Percentiles rank a stretch among this genome's conserved stretches.
These are phyloP conservation scores for Zaprionus kolodkinae DNA, from an alignment of 1,140 invertebrate genomes.

Conservation along the genomic window DNA sequence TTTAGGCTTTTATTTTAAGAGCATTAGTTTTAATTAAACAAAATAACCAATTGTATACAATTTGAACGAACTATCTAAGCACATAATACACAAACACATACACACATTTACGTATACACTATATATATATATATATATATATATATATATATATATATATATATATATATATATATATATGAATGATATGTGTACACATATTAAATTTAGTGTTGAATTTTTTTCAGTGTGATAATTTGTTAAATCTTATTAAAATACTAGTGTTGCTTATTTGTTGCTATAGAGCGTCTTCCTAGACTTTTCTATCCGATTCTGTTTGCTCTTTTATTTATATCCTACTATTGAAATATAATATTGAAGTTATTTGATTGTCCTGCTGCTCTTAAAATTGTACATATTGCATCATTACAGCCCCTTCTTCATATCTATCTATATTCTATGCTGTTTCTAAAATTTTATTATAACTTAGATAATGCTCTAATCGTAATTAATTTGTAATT, in stretches of 20 bases:
- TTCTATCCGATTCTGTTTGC: slow-evolving; percentile 38
- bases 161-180: slow-evolving; percentile 42
- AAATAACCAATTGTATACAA: slow-evolving; percentile 70
- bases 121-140: slow-evolving; percentile 38
- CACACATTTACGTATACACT: slow-evolving; percentile 19
- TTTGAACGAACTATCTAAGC: slow-evolving; percentile 53
- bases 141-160: slow-evolving; percentile 38
- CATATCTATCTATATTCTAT: slow-evolving; percentile 37
- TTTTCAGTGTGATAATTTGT: slow-evolving; percentile 83
- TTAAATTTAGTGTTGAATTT: slow-evolving; percentile 82
- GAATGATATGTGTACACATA: slow-evolving; percentile 38
- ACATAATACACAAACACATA: slow-evolving; percentile 40
- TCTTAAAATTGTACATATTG: slow-evolving; percentile 28
- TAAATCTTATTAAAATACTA: slow-evolving; percentile 71
- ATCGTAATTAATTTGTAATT: slow-evolving; percentile 56
- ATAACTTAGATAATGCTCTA: slow-evolving; percentile 64
- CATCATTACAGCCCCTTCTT: slow-evolving; percentile 25
- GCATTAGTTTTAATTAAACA: slow-evolving; percentile 42
- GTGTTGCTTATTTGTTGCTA: slow-evolving; percentile 73
- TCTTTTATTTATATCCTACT: slow-evolving; percentile 14
- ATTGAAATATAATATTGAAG: background rate
- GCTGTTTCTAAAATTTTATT: slow-evolving; percentile 55
- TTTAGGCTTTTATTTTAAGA: slow-evolving; percentile 64
- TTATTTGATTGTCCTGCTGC: background rate
- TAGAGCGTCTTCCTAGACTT: slow-evolving; percentile 25